These are phyloP conservation scores for Columba livia DNA, from an alignment of 2,113 vertebrate species.

Conservation along the genomic window DNA sequence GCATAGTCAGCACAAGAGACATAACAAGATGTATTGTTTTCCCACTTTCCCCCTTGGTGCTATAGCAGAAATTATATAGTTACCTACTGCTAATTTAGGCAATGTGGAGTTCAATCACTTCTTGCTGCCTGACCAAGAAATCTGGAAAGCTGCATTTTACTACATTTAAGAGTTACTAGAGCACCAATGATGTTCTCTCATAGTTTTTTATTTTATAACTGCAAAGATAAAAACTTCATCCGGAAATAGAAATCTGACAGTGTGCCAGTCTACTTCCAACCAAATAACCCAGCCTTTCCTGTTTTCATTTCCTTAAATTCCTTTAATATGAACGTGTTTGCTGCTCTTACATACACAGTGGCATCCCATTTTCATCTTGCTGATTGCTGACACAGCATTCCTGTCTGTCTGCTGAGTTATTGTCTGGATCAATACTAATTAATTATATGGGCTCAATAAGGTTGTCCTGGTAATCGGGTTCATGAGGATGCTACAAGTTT, in stretches of 20 bases:
- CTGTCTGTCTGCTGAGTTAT: constrained; percentile 40
- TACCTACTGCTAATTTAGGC: not conserved
- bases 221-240: not conserved
- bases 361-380: constrained; percentile 10
- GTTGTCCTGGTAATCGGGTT: constrained; percentile 44
- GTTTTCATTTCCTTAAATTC: not conserved
- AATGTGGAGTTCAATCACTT: not conserved
- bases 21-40: not conserved
- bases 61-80: not conserved
- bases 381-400: constrained; percentile 18
- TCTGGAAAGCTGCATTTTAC: not conserved
- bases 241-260: not conserved
- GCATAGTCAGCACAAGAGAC: not conserved
- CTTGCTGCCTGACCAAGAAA: not conserved
- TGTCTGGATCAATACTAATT: constrained; percentile 54
- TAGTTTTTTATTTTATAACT: not conserved
- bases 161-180: not conserved
- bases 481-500: not conserved
- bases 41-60: not conserved
- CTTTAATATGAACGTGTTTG: not conserved
- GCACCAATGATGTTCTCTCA: not conserved
- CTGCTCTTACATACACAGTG: not conserved
- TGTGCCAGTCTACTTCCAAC: not conserved
- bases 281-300: not conserved
- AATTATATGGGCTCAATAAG: constrained; percentile 3